Evolutionary conservation across 1,140 invertebrate genomes (phyloP), one percentile per base, ranked within the genome.

Genomic region (Lordiphosa collinella): DNA sequence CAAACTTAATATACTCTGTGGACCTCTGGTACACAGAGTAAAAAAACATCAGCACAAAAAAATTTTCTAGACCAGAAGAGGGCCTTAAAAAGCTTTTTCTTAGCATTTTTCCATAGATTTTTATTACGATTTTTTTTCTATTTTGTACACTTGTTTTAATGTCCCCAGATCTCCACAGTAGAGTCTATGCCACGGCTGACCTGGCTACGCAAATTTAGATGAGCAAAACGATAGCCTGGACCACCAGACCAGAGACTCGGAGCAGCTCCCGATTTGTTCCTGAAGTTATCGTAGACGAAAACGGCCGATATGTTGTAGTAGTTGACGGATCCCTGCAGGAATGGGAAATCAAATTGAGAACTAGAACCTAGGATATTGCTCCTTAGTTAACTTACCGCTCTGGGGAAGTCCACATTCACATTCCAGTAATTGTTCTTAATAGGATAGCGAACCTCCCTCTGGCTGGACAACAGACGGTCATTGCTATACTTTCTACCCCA

Each of bases 101-200:
- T 18, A 18, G 2, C 18, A 18, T 18, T 18, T 4, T 18, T 18
- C 18, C 4, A 18, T 18, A 18, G 3, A 18, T 0, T 18, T 2
- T 31, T 25, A 25, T 11, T 10, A 32, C 9, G 36, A n/a, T n/a
- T 38, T 50, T 25, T n/a, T 13, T 5, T 4, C 2, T 8, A 6
- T 29, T 37, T 9, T 2, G 1, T 2, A 0, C 2, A 18, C 5
- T 3, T 8, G 3, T 36, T 25, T 70, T 70, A 71, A 22, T 57
- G 62, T 14, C 79, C 85, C 50, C 59, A 88, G 54, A 88, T 65
- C 52, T 88, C 74, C 8, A 88, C 48, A 16, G 82, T 88, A 13
- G 74, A 85, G 68, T 88, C 66, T 3, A 88, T 9, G 16, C 80
- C 82, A 5, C 52, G 54, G 54, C 40, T 63, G 10, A 70, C 58